Evolutionary conservation across 2,113 vertebrate genomes (phyloP).

Genomic region (Pavo muticus): DNA sequence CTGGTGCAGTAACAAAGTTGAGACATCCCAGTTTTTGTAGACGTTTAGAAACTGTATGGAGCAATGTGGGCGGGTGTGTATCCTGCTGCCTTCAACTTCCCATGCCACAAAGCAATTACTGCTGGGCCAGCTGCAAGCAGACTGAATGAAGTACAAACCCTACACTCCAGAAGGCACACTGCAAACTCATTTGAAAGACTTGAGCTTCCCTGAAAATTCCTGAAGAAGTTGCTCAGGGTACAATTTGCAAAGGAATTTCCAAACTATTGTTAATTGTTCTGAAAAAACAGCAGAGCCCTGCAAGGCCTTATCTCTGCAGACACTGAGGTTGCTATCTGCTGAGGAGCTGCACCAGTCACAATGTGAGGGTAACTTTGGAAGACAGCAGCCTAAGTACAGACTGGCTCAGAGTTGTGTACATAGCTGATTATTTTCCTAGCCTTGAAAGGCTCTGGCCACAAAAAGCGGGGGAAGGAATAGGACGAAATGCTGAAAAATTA

Average conservation of each 20-base stretch:
- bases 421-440: slow-evolving; percentile 25
- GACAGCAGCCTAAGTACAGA: neutral
- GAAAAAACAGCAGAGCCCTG: neutral
- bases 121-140: neutral
- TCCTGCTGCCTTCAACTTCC: rapidly evolving
- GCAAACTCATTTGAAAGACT: neutral
- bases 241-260: neutral
- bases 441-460: neutral
- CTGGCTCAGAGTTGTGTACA: neutral
- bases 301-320: neutral
- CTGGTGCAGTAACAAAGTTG: neutral
- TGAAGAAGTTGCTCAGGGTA: rapidly evolving
- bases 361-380: neutral
- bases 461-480: neutral
- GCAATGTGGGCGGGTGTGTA: neutral
- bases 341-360: neutral
- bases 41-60: neutral
- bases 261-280: neutral
- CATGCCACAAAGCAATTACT: neutral
- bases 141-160: neutral
- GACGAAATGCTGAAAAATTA: neutral
- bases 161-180: rapidly evolving
- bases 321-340: neutral
- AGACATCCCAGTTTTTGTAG: neutral
- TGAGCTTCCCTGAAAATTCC: neutral